Evolutionary conservation across 2,797 vertebrate genomes (phyloP), one percentile per base, ranked within the genome.

Genomic region (Falco novaeseelandiae): DNA sequence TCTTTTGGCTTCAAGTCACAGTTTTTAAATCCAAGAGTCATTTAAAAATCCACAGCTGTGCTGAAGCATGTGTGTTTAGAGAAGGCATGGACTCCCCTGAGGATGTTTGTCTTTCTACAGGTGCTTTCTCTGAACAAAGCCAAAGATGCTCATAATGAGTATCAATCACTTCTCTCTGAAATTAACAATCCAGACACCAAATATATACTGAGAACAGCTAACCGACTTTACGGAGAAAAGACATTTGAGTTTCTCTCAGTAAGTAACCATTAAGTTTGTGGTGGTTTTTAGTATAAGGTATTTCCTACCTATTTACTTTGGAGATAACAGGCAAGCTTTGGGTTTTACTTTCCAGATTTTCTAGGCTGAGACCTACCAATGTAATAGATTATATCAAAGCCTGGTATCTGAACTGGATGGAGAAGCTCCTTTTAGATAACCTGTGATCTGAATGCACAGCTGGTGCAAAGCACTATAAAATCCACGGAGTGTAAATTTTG

Each of bases 161-260:
- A 98, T 83, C 97, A 98, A 80, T 85, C 84, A 4, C 97, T 99
- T 93, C 97, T 99, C 55, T 71, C 71, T 4, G 93, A 98, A 76
- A 96, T 99, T 32, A 99, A 99, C 65, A 97, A 98, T 85, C 78
- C 98, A 4, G 95, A 67, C 4, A 96, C 97, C n/a, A 97, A 98
- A 2, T 99, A 99, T 16, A 58, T 98, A 34, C 98, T 99, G 93
- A 99, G 98, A 80, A 94, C 97, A 5, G 99, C 99, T 32, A 99
- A 98, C 95, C 97, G 98, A 10, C 98, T 99, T 44, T 99, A 99
- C 34, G 99, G 99, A 91, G 99, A 99, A 70, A 92, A 98, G 88
- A 98, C 98, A 1, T 99, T 98, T 91, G 55, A 98, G 57, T 99
- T 99, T 95, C 88, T 98, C 40, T 51, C 98, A 70, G 99, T 99